Conservation (phyloP, 2,797 vertebrate species). For the Helostoma temminkii region DNA sequence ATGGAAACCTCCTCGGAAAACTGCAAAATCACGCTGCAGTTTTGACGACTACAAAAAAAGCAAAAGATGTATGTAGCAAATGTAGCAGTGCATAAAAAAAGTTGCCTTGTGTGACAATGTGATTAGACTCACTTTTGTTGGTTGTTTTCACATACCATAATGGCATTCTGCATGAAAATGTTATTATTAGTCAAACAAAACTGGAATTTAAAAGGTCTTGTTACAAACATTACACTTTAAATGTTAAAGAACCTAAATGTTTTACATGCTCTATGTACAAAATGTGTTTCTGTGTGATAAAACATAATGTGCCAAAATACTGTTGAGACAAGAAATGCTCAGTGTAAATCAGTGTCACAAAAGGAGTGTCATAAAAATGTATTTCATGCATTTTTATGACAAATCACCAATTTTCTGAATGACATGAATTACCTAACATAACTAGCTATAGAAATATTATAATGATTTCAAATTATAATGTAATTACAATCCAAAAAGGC, state of each 20-base stretch:
- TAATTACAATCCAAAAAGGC: background rate
- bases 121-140: slow-evolving; percentile 55
- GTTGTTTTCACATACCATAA: slow-evolving; percentile 14
- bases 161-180: slow-evolving; percentile 46
- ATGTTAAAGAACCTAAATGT: background rate
- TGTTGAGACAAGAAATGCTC: background rate
- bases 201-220: background rate
- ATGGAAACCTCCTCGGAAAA: slow-evolving; percentile 41
- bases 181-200: background rate
- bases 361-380: no score
- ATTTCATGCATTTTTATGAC: no score
- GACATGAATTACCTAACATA: no score
- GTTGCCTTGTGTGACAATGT: background rate
- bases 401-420: no score
- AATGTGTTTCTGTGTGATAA: background rate
- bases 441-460: no score
- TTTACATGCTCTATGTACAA: background rate
- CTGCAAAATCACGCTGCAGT: slow-evolving; percentile 62
- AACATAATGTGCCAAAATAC: background rate
- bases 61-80: background rate
- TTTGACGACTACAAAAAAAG: slow-evolving; percentile 9
- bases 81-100: background rate
- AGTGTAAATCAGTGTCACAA: background rate
- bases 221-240: background rate
- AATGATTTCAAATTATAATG: no score